Base-by-base conservation (phyloP, 1,140 invertebrate genomes). In the Pachypsylla venusta region DNA sequence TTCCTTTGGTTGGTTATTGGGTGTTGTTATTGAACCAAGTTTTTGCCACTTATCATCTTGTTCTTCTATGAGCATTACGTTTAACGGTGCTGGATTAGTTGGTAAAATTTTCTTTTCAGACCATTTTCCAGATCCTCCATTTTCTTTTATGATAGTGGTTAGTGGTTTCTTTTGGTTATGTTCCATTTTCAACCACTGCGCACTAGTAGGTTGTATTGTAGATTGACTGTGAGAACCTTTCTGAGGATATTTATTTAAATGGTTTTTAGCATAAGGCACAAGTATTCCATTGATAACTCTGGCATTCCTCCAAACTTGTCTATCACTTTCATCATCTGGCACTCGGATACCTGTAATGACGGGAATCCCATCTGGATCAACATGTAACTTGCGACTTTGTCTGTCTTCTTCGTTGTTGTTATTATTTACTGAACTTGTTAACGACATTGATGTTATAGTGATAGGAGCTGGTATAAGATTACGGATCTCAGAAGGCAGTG, bases 291-390 rank as follows among this genome's bases (percentile, higher is more conserved):
- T 89, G 24, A 91, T 85, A 1, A 92, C 86, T 59, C 87, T 73
- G 0, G 87, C 87, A 70, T 91, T 91, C 54, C 88, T 76, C 87
- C 87, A 92, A 1, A 79, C 83, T 66, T 85, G 83, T 58, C 81
- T 82, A 65, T 91, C 87, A 48, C 80, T 79, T 48, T 87, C 84
- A 57, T 88, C 84, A 64, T 92, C 87, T 0, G 87, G 87, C 19
- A 89, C 80, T 57, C 87, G 77, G 1, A 85, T 77, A 0, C 88
- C 88, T 57, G 87, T 82, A 26, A 91, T 83, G 25, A 89, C 77
- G 0, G 85, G 84, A 40, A 84, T 83, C 0, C 84, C 84, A 66
- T 87, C 83, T 2, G 73, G 69, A 48, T 82, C 84, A 0, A 86
- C 65, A 19, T 75, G 73, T 16, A 80, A 71, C 20, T 77, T 77